These are phyloP conservation scores for Phymorhynchus buccinoides DNA, from an alignment of 1,140 invertebrate species.

Conservation along the genomic window DNA sequence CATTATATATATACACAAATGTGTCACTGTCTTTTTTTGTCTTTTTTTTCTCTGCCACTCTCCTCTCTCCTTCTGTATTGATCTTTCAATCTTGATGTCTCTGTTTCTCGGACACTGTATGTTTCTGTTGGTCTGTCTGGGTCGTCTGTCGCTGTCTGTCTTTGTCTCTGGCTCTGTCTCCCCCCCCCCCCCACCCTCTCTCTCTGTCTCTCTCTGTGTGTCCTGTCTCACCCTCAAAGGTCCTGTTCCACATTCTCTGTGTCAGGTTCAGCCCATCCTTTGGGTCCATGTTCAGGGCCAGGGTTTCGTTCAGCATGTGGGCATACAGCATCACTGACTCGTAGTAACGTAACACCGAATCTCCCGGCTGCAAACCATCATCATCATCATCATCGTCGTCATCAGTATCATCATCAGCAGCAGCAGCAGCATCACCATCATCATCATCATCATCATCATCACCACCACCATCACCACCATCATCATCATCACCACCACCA, in stretches of 20 bases:
- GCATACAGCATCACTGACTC: slow-evolving; percentile 55
- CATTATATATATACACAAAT: no score
- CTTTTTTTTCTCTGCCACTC: no score
- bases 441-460: neutral
- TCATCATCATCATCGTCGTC: no score
- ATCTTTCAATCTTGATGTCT: no score
- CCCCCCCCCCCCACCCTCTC: neutral
- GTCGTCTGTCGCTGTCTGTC: neutral
- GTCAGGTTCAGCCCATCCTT: slow-evolving; percentile 47
- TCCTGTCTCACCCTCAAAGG: slow-evolving; percentile 54
- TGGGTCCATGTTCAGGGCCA: slow-evolving; percentile 47
- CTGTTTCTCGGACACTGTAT: no score
- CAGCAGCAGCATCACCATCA: no score
- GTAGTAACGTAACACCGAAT: slow-evolving; percentile 40
- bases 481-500: neutral
- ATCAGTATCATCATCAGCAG: no score
- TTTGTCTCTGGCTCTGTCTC: neutral
- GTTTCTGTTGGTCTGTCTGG: no score
- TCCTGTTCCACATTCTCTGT: slow-evolving; percentile 55
- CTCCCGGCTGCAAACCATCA: slow-evolving; percentile 28
- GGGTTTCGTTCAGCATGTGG: slow-evolving; percentile 50
- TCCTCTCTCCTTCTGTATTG: neutral
- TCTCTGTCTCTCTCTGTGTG: no score
- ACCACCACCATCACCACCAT: no score
- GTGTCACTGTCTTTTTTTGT: no score